Base-by-base conservation (phyloP, 2,113 vertebrate genomes). In the Malurus elegans region DNA sequence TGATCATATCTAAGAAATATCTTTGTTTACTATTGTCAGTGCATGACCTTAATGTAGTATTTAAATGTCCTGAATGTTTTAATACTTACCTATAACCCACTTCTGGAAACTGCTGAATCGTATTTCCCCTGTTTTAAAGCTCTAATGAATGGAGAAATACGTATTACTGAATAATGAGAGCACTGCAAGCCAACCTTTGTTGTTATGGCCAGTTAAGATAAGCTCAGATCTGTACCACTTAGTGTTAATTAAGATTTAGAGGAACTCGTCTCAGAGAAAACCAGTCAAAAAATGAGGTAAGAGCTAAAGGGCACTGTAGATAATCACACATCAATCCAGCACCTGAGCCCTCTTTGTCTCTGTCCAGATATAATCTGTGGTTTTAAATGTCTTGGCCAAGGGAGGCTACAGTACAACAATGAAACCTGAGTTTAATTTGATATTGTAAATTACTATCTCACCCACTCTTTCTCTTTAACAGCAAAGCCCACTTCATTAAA, bases 231-330 rank as follows among this genome's bases (percentile, higher is more conserved):
- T 44, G 29, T 31, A 69, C 51, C 12, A 47, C 56, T 57, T 29
- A 69, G 28, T 21, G 17, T 32, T 70, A 75, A 88, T 2, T 53
- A 65, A 62, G 42, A 86, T 34, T 60, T 42, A 83, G n/a, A 60
- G 26, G n/a, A 92, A 93, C 67, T 66, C n/a, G 14, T 56, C 19
- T 60, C 44, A 34, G 50, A 95, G 58, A 92, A 94, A 86, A 14
- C n/a, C 34, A 20, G 23, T 54, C 34, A 50, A 73, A 86, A 88
- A 88, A 12, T 34, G 31, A 91, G 29, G 23, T 75, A 79, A 38
- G 61, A 90, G 13, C 31, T 75, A 61, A 40, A 2, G 0, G 24
- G 18, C 38, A 58, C 32, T 58, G 24, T 10, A 80, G 60, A 80
- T 83, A 88, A 91, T 90, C 75, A 67, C 34, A 66, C 54, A 74